Base-by-base conservation (phyloP, 1,140 invertebrate species). In the Cotesia chilonis region DNA sequence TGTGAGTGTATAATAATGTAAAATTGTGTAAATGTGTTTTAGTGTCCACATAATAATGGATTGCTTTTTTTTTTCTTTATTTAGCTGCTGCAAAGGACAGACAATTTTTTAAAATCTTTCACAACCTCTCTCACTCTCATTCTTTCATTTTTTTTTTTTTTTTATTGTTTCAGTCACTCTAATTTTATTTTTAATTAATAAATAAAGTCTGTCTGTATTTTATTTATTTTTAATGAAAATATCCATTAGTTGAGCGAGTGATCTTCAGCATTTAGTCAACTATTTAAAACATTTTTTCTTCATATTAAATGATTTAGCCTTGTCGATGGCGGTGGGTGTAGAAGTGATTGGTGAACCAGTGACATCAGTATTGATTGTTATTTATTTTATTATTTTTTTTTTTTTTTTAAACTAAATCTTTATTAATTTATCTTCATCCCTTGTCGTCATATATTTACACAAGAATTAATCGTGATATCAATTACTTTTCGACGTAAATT, bases 401-500 rank as follows among this genome's bases (percentile, higher is more conserved):
- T 78, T 79, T 75, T 59, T 84, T 82, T 64, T 65, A 54, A 64
- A 57, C 71, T 61, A 52, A 68, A 71, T 64, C 57, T 41, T 28
- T 47, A 47, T 67, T 70, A 59, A 28, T 73, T 70, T 36, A 60
- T 60, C 67, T 85, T 83, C 84, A 85, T 83, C 84, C 77, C 83
- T 82, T 78, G 75, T 82, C 80, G 14, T 41, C 14, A 55, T 70
- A 82, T 82, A 82, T 77, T 75, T 77, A 76, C 82, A 77, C 70
- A 80, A 80, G 77, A 73, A 77, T 81, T 73, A 75, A 79, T 79
- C 52, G 38, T 28, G 41, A 52, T 65, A 37, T 66, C 41, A 59
- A 72, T 72, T 66, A 35, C 52, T 72, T 41, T 65, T 54, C 36
- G 59, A 51, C 36, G 51, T 35, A 68, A 38, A 52, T 36, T 68